Evolutionary conservation across 2,797 vertebrate species (phyloP).

Genomic region (Novumbra hubbsi): DNA sequence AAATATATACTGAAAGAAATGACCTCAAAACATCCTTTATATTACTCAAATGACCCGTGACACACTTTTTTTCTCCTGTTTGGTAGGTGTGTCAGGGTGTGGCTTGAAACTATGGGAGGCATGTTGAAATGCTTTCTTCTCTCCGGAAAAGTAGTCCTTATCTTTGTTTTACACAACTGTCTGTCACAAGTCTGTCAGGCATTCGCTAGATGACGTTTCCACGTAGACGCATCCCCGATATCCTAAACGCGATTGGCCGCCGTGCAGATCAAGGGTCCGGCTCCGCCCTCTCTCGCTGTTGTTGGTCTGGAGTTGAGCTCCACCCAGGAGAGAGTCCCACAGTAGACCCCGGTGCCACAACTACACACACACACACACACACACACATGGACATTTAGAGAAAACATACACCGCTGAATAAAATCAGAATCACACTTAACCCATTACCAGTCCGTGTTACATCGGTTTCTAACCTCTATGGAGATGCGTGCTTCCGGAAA

Average conservation of each 20-base stretch:
- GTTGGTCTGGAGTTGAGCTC: slow-evolving; percentile 60
- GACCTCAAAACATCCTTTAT: no score
- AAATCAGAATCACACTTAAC: background rate
- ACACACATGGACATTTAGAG: slow-evolving; percentile 9
- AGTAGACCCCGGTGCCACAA: slow-evolving; percentile 70
- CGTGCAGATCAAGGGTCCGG: slow-evolving; percentile 66
- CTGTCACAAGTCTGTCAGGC: slow-evolving; percentile 67
- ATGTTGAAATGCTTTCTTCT: background rate
- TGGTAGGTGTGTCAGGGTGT: no score
- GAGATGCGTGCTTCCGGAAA: slow-evolving; percentile 62
- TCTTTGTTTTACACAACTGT: background rate
- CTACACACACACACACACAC: slow-evolving; percentile 47
- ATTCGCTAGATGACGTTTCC: slow-evolving; percentile 73
- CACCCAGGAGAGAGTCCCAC: slow-evolving; percentile 73
- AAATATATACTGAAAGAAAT: no score
- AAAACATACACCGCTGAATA: background rate
- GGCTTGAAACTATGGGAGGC: no score
- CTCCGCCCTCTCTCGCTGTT: slow-evolving; percentile 60
- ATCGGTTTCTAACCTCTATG: slow-evolving; percentile 67
- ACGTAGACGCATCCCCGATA: slow-evolving; percentile 59
- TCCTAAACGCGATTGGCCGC: slow-evolving; percentile 32
- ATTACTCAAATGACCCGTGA: no score
- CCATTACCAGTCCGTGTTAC: background rate
- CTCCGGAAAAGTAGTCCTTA: background rate
- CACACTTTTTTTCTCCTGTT: no score